Base-by-base conservation (phyloP, 92 coral and sea anemone genomes). In the Epizoanthus scotinus region DNA sequence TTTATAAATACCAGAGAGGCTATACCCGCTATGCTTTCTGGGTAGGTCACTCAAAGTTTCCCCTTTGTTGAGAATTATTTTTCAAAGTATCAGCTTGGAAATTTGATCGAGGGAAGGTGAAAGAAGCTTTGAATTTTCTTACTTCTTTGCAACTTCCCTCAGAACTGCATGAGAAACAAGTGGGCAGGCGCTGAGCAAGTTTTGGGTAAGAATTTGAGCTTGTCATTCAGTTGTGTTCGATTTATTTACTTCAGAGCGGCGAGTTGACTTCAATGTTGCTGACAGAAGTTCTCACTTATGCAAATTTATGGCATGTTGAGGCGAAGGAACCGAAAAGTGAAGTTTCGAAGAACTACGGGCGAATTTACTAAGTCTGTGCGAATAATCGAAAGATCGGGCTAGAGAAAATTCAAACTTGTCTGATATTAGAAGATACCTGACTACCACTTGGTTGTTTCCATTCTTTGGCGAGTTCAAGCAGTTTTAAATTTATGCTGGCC, bases 401-500 rank as follows among this genome's bases (percentile, higher is more conserved):
- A 61, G 15, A 77, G 87, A 83, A 61, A 52, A 53, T 50, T 59
- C 82, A 28, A 83, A 83, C 70, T 61, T 78, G 52, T 50, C 54
- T 27, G 58, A 54, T 81, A 67, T 22, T 70, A 63, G 77, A 17
- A 17, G 40, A 80, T 52, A 67, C 64, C 60, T 78, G 75, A 75
- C 78, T 86, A 80, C 88, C 88, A 81, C 68, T 71, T 82, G 87
- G 77, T 85, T 92, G 94, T 92, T 92, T 91, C 85, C 86, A 79
- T 87, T 92, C 94, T 92, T 92, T 92, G 75, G 56, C 90, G 91
- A 92, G 84, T 92, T 92, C 91, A 85, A 92, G 90, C 97, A 90
- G 97, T 92, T 92, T 81, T 85, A 92, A 92, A 92, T 92, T 92
- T 92, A 92, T 92, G 88, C 97, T 88, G 81, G 84, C 83, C 84